A percentile compares a stretch with the other conserved stretches of the same genome.
These are phyloP conservation scores for Campoletis sonorensis DNA, from an alignment of 1,140 invertebrate species.

Conservation along the genomic window DNA sequence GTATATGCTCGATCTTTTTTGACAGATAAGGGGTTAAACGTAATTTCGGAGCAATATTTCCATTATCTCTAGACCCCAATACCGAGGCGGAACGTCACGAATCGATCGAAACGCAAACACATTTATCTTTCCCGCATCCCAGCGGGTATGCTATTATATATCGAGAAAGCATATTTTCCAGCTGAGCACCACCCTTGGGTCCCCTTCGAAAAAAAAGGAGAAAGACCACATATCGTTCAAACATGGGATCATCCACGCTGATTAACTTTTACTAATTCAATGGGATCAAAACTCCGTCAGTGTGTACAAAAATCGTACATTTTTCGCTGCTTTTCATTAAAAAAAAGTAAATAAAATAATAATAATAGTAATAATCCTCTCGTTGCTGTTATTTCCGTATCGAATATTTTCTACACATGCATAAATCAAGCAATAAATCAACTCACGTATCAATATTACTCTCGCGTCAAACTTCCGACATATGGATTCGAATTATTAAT, in stretches of 20 bases:
- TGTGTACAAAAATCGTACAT: not conserved
- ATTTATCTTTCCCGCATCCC: too few relatives aligned
- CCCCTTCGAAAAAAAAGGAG: not conserved
- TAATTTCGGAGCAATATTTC: too few relatives aligned
- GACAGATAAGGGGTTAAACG: too few relatives aligned
- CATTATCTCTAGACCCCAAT: too few relatives aligned
- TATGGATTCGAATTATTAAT: constrained; percentile 4
- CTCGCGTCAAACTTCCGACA: constrained; percentile 23
- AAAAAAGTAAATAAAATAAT: not conserved
- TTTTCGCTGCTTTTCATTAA: not conserved
- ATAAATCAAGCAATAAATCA: not conserved
- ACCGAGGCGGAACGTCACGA: not conserved
- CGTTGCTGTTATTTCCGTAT: not conserved
- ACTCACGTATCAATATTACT: constrained; percentile 23
- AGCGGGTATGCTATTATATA: not conserved
- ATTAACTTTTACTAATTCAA: constrained; percentile 70
- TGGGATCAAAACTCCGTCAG: constrained; percentile 3
- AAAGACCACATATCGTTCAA: constrained; percentile 34
- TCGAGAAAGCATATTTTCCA: constrained; percentile 11
- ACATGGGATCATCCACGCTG: constrained; percentile 59
- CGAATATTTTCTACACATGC: not conserved
- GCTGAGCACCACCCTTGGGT: not conserved
- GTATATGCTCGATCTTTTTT: too few relatives aligned
- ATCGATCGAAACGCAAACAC: too few relatives aligned
- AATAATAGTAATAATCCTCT: not conserved